Evolutionary conservation across 2,113 vertebrate genomes (phyloP).

Genomic region (Nematolebias whitei): DNA sequence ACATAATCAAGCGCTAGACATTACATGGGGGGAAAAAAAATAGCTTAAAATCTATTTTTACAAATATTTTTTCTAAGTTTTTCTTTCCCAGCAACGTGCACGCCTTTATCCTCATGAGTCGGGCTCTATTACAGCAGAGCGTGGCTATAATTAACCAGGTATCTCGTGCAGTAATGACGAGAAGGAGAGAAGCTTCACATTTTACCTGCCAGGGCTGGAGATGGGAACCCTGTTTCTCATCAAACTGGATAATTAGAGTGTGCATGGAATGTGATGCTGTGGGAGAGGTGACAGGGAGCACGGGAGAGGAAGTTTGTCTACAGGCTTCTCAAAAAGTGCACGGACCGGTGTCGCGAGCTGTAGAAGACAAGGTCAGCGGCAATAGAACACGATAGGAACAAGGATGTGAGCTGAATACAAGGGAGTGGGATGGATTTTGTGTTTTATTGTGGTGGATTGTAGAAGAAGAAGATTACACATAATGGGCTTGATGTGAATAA

Average conservation of each 20-base stretch:
- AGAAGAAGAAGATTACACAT: background rate
- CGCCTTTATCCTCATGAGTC: slow-evolving; percentile 44
- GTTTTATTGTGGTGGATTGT: background rate
- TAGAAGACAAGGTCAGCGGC: slow-evolving; percentile 31
- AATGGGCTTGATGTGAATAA: background rate
- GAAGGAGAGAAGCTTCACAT: slow-evolving; percentile 52
- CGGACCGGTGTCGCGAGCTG: slow-evolving; percentile 21
- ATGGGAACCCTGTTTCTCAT: slow-evolving; percentile 38
- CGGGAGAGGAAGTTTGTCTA: slow-evolving; percentile 42
- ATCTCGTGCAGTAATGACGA: slow-evolving; percentile 63
- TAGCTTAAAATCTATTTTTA: slow-evolving; percentile 1
- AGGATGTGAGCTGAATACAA: background rate
- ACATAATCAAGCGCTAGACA: no score
- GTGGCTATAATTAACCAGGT: slow-evolving; percentile 68
- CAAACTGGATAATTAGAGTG: slow-evolving; percentile 66
- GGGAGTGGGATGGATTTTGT: background rate
- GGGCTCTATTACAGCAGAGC: slow-evolving; percentile 49
- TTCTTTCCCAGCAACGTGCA: slow-evolving; percentile 19
- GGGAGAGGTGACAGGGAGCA: slow-evolving; percentile 63
- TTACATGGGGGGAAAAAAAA: background rate
- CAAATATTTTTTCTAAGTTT: background rate
- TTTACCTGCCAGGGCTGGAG: slow-evolving; percentile 45
- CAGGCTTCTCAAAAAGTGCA: slow-evolving; percentile 35
- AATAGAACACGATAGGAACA: slow-evolving; percentile 28
- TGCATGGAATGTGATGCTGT: slow-evolving; percentile 49